Percentiles rank a stretch among this genome's conserved stretches.
These are phyloP conservation scores for Aradophagus sp. DNA, from an alignment of 1,140 invertebrate species.

Conservation along the genomic window DNA sequence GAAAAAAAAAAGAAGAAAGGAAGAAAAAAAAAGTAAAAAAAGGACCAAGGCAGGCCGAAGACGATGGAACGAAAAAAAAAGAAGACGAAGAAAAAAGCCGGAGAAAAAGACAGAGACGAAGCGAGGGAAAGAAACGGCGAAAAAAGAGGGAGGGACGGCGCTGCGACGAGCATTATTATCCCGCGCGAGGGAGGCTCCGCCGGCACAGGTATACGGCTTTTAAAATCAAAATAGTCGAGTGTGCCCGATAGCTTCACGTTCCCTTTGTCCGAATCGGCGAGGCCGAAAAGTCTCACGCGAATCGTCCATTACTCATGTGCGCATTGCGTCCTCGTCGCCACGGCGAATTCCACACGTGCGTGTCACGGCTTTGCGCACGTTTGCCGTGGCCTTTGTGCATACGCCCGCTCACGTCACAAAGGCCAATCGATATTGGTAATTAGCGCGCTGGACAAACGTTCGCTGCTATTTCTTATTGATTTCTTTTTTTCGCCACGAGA, in stretches of 20 bases:
- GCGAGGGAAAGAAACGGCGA: constrained; percentile 8
- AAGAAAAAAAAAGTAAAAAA: constrained; percentile 28
- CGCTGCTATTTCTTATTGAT: no score
- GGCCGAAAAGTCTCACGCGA: constrained; percentile 64
- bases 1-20: no score
- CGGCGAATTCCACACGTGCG: constrained; percentile 49
- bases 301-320: constrained; percentile 63
- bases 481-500: no score
- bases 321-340: constrained; percentile 34
- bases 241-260: constrained; percentile 59
- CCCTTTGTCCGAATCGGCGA: constrained; percentile 58
- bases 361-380: constrained; percentile 29
- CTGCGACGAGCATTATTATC: constrained; percentile 48
- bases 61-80: not conserved
- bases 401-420: no score
- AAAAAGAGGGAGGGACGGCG: constrained; percentile 24
- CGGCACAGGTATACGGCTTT: constrained; percentile 52
- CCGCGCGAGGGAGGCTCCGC: constrained; percentile 56
- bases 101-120: constrained; percentile 25
- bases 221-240: constrained; percentile 54
- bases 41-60: no score
- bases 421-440: no score
- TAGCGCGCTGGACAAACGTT: no score
- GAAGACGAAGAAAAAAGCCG: constrained; percentile 14
- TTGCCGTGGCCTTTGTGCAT: constrained; percentile 35